A percentile compares a stretch with the other conserved stretches of the same genome.
These are phyloP conservation scores for Pituophis catenifer DNA, from an alignment of 2,113 vertebrate species.

Conservation along the genomic window DNA sequence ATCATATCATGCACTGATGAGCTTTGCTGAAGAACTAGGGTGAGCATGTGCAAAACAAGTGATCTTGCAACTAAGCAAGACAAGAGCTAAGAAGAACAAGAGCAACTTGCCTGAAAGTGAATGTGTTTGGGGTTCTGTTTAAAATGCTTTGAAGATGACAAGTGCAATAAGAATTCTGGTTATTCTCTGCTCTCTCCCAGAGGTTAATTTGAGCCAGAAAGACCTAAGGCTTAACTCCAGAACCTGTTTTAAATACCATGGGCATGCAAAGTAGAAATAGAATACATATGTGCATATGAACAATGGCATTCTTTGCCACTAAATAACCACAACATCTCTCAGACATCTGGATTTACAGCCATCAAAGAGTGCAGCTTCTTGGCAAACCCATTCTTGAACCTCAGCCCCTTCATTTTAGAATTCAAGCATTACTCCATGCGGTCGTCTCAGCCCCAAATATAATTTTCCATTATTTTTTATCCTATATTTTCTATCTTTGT, in stretches of 20 bases:
- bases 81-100: neutral
- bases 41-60: neutral
- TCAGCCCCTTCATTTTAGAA: neutral
- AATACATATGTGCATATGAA: slow-evolving; percentile 20
- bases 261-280: slow-evolving; percentile 25
- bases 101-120: neutral
- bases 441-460: neutral
- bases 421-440: neutral
- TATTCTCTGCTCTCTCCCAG: slow-evolving; percentile 3
- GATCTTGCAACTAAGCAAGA: neutral
- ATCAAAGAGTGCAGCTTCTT: neutral
- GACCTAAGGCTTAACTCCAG: slow-evolving; percentile 18
- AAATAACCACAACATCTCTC: slow-evolving; percentile 1
- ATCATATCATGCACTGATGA: neutral
- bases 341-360: slow-evolving; percentile 12
- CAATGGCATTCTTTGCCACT: slow-evolving; percentile 13
- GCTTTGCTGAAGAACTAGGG: neutral
- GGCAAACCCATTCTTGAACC: neutral
- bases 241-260: slow-evolving; percentile 23
- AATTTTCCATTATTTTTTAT: neutral
- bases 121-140: neutral
- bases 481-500: neutral
- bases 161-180: slow-evolving; percentile 22
- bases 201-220: slow-evolving; percentile 25
- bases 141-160: slow-evolving; percentile 25